Base-by-base conservation (phyloP, 2,113 vertebrate genomes). In the Microtus montanus region DNA sequence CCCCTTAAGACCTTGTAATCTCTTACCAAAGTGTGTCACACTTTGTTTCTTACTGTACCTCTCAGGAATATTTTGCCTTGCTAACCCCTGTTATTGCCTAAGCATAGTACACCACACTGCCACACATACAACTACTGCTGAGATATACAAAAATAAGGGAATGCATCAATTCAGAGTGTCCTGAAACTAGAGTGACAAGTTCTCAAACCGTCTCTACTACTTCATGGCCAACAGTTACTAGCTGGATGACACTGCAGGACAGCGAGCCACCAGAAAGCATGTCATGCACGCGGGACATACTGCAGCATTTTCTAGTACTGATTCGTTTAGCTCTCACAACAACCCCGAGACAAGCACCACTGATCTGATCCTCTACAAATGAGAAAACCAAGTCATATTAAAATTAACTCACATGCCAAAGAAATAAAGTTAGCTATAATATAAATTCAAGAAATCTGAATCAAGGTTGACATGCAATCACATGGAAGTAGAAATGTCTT, bases 281-380 rank as follows among this genome's bases (percentile, higher is more conserved):
- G 74, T 41, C 35, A 94, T n/a, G 11, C 79, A 41, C 38, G 70
- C 58, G 28, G 26, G 30, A 78, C 28, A 70, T 13, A 26, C 0
- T 61, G 15, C 30, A 93, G 22, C 52, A 28, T 15, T 87, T 95
- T 49, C 52, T 83, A 26, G 12, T 86, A 91, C n/a, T 82, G 71
- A 90, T n/a, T 68, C 61, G 73, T 91, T 92, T 58, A 90, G 49
- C 74, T 95, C 75, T 95, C 80, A 92, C 66, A 86, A 87, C 6
- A 91, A 64, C 52, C n/a, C 12, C 33, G 19, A 61, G n/a, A 63
- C 47, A 95, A 80, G 33, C 66, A 77, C 70, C 52, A 73, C n/a
- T 84, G 47, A 22, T 87, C 70, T 71, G 87, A 33, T 33, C 71
- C 84, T 88, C 90, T 92, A 94, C 17, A 90, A 47, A 63, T n/a